Evolutionary conservation across 2,113 vertebrate genomes (phyloP), one percentile per base, ranked within the genome.

Genomic region (Chrysochloris asiatica): DNA sequence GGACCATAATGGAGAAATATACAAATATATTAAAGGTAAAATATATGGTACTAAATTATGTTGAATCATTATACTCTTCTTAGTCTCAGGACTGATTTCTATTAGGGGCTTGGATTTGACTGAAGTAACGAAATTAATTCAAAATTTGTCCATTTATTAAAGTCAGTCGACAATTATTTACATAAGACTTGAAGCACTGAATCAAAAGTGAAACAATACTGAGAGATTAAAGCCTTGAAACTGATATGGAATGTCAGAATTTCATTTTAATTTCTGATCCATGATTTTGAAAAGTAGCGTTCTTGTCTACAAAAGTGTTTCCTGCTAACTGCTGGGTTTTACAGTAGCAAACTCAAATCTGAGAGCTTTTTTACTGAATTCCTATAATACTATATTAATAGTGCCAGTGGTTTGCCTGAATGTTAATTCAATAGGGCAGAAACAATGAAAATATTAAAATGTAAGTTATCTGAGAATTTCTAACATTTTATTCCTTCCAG

Each of bases 401-500:
- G 48, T 10, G 48, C 48, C 16, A n/a, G 8, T 50, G 48, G 48
- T 50, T n/a, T n/a, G n/a, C n/a, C n/a, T 77, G 61, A 67, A 19
- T 77, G 71, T 56, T 65, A 72, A n/a, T n/a, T n/a, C n/a, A 93
- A 47, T 43, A 90, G 30, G 30, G 10, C 36, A 75, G 45, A 91
- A 91, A 94, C 24, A 93, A 43, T 54, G 11, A 88, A 59, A 83
- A 71, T 12, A 86, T 87, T 63, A 83, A 91, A 82, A 61, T 33
- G 3, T 69, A 91, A 79, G n/a, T 33, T 72, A 38, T 36, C 59
- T 69, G 69, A 43, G 26, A 77, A 75, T 45, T 56, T 72, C 13
- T 16, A 67, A n/a, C 61, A 24, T 92, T 83, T 89, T 76, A 54
- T 48, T 28, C 30, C 36, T 83, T 79, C 71, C 17, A 86, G 47